Percentiles rank a stretch among this genome's conserved stretches.
Conservation (phyloP, 2,113 vertebrate species). For the Pongo abelii region DNA sequence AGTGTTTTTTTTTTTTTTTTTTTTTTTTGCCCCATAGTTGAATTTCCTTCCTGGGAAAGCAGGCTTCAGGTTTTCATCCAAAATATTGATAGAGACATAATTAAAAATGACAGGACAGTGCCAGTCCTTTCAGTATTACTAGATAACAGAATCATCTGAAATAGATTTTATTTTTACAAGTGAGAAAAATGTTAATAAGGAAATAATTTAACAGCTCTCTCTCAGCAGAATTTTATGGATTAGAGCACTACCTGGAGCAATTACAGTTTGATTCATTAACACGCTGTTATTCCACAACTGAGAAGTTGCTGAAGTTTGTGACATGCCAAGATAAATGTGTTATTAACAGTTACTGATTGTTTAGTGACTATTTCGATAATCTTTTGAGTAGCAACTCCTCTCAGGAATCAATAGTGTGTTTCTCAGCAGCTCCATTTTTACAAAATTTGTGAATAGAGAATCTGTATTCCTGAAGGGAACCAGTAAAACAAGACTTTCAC, state of each 20-base stretch:
- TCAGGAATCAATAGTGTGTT: slow-evolving; percentile 88
- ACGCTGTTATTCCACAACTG: slow-evolving; percentile 79
- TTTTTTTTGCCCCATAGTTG: neutral
- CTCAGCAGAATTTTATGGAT: slow-evolving; percentile 44
- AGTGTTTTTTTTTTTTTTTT: neutral
- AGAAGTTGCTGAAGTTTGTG: slow-evolving; percentile 90
- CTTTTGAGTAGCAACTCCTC: slow-evolving; percentile 90
- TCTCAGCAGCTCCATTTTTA: slow-evolving; percentile 90
- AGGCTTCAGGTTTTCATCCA: neutral
- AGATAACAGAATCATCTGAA: neutral
- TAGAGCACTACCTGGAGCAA: neutral
- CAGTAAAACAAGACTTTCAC: slow-evolving; percentile 89
- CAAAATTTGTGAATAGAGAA: slow-evolving; percentile 91
- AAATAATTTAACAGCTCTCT: neutral
- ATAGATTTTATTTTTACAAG: neutral
- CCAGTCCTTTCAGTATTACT: neutral
- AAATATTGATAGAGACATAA: neutral
- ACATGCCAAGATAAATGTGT: slow-evolving; percentile 93
- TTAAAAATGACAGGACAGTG: neutral
- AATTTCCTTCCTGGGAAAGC: neutral
- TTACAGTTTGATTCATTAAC: neutral
- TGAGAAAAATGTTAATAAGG: slow-evolving; percentile 38
- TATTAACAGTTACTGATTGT: slow-evolving; percentile 93
- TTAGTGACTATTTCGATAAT: slow-evolving; percentile 92
- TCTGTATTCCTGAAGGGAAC: slow-evolving; percentile 89